Evolutionary conservation across 2,797 vertebrate species (phyloP).

Genomic region (Sternotherus odoratus): DNA sequence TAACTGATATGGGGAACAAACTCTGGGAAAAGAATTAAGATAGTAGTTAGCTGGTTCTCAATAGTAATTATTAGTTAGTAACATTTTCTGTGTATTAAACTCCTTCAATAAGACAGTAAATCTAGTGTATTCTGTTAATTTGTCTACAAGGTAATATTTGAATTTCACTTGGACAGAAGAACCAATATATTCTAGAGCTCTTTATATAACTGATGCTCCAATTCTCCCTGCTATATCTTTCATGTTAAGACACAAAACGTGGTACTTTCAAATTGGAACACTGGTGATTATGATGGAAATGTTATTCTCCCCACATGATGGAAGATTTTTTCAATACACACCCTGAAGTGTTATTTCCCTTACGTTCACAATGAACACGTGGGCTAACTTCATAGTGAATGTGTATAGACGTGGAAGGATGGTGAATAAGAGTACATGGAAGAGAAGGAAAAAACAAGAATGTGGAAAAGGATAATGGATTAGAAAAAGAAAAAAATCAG

Average conservation of each 20-base stretch:
- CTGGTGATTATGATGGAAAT: neutral
- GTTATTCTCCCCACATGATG: neutral
- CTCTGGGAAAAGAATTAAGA: neutral
- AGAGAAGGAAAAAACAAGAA: neutral
- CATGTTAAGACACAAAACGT: neutral
- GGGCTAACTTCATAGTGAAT: neutral
- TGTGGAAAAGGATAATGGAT: neutral
- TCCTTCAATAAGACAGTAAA: neutral
- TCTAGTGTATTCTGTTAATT: neutral
- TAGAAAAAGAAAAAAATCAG: neutral
- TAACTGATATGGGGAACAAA: neutral
- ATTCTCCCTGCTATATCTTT: neutral
- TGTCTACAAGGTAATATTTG: neutral
- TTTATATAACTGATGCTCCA: neutral
- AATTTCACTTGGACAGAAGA: neutral
- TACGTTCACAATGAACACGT: constrained; percentile 1
- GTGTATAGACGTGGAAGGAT: neutral
- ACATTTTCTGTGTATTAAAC: neutral
- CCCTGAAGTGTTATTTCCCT: constrained; percentile 3
- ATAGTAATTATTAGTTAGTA: neutral
- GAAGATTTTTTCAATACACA: neutral
- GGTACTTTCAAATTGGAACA: neutral
- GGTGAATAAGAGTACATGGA: neutral
- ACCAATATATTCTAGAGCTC: neutral
- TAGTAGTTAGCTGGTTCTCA: neutral